Evolutionary conservation across 2,797 vertebrate species (phyloP).

Genomic region (Sebastes wilsoni): DNA sequence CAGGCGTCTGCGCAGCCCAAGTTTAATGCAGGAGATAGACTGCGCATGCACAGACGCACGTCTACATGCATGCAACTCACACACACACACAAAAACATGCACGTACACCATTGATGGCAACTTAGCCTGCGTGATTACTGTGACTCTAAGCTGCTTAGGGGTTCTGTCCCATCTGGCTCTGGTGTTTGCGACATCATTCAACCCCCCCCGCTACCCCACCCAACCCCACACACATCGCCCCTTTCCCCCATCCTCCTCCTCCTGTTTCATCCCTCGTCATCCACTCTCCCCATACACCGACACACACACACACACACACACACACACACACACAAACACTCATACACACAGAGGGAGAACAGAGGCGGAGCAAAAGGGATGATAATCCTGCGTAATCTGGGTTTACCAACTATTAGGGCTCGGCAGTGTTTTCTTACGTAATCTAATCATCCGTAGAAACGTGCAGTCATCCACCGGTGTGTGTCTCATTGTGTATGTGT

Average conservation of each 20-base stretch:
- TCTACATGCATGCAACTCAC: neutral
- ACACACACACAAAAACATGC: constrained; percentile 19
- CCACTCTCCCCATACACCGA: constrained; percentile 22
- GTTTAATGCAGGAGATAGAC: constrained; percentile 24
- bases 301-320: constrained; percentile 10
- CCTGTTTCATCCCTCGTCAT: constrained; percentile 50
- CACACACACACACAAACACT: constrained; percentile 7
- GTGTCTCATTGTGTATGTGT: constrained; percentile 40
- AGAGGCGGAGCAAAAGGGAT: constrained; percentile 73
- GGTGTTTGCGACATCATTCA: constrained; percentile 81
- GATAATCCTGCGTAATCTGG: constrained; percentile 86
- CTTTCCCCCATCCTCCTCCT: constrained; percentile 22
- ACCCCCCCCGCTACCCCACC: neutral
- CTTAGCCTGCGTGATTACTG: constrained; percentile 84
- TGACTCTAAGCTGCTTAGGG: constrained; percentile 86
- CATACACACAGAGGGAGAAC: constrained; percentile 33
- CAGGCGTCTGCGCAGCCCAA: neutral
- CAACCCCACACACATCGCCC: constrained; percentile 6
- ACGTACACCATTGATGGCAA: constrained; percentile 78
- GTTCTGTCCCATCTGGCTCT: constrained; percentile 85
- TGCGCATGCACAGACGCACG: neutral
- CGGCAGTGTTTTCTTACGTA: constrained; percentile 80
- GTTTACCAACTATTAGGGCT: constrained; percentile 85
- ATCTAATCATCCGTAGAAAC: constrained; percentile 80
- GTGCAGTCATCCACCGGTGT: constrained; percentile 67